phyloP scores from a whole-genome alignment of 2,113 vertebrate species.

The Dipodomys merriami region DNA sequence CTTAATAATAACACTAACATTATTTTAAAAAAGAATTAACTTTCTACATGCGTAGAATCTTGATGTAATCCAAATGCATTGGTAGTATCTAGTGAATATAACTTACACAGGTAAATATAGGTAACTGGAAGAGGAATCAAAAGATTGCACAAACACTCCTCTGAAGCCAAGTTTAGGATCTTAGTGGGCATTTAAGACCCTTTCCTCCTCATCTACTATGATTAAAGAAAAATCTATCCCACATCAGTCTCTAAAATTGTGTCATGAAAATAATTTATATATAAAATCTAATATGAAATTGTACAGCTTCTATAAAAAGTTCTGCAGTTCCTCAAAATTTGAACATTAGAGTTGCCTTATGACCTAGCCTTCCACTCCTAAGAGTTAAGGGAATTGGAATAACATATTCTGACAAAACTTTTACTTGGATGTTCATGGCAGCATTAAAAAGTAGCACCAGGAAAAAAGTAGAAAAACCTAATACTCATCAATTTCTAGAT shows the following conservation, averaged over 20 bases:
- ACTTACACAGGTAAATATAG: not conserved
- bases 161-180: not conserved
- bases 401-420: not conserved
- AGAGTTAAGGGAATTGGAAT: not conserved
- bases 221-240: not conserved
- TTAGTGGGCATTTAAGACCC: not conserved
- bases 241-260: constrained; percentile 26
- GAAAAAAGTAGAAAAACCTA: not conserved
- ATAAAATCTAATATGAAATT: not conserved
- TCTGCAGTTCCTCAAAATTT: not conserved
- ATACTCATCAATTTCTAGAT: not conserved
- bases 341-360: not conserved
- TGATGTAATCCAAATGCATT: not conserved
- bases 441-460: not conserved
- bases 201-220: not conserved
- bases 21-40: not conserved
- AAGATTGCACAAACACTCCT: not conserved
- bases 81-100: not conserved
- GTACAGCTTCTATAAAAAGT: not conserved
- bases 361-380: not conserved
- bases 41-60: not conserved
- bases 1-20: too few species aligned
- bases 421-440: not conserved
- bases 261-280: constrained; percentile 17
- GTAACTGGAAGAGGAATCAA: not conserved